Conservation (phyloP, 2,113 vertebrate species). For the Phalacrocorax carbo region DNA sequence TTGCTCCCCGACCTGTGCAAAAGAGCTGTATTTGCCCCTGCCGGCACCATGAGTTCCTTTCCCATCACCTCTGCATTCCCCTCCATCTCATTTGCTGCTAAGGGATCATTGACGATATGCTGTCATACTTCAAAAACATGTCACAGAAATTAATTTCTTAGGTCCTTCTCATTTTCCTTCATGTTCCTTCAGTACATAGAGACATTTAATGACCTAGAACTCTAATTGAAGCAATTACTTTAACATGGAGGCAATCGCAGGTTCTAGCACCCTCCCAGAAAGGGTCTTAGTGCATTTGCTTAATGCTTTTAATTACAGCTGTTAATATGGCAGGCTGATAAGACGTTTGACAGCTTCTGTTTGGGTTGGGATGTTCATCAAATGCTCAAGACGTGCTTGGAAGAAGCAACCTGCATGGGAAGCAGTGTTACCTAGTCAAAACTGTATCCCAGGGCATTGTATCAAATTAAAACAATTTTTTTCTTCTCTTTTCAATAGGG, state of each 20-base stretch:
- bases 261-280: not conserved
- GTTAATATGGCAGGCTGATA: constrained; percentile 16
- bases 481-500: not conserved
- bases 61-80: not conserved
- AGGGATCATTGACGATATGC: not conserved
- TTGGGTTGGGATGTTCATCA: not conserved
- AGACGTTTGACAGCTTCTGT: not conserved
- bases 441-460: not conserved
- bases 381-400: not conserved
- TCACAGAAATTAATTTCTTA: not conserved
- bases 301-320: constrained; percentile 17
- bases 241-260: not conserved
- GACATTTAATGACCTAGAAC: not conserved
- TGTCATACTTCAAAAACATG: not conserved
- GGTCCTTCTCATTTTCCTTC: not conserved
- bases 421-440: not conserved
- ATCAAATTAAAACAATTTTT: not conserved
- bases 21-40: rapidly evolving
- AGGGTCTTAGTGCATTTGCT: not conserved
- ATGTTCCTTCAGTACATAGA: not conserved
- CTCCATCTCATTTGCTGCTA: not conserved
- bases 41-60: not conserved
- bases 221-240: constrained; percentile 7
- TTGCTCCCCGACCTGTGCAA: not conserved
- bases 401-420: not conserved